Evolutionary conservation across 92 coral and sea anemone species (phyloP), one percentile per base, ranked within the genome.

Genomic region (Metridium senile): DNA sequence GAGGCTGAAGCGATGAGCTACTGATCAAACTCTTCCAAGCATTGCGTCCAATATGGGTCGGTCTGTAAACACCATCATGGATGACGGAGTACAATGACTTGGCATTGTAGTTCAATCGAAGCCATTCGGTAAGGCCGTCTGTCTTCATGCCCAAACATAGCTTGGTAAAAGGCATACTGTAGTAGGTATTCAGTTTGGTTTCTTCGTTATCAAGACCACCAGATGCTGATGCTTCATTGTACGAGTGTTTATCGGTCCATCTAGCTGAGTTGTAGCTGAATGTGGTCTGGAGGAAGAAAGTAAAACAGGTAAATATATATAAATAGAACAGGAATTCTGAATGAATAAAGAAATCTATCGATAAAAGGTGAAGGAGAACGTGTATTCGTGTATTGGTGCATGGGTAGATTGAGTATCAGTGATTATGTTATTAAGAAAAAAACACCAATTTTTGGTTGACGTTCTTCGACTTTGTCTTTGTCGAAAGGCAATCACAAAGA

Each of bases 121-220:
- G 20, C 88, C 88, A 84, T 27, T 73, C 34, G 43, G 80, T 72
- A 35, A 19, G 11, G 17, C 76, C 69, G 1, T 63, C 29, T 21
- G 46, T 28, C 18, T 77, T 72, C 74, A 84, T 63, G 58, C 88
- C 88, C 0, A 84, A 35, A 26, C 88, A 84, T 19, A 84, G 35
- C 43, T 66, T 78, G 1, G 31, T 63, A 28, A 84, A 78, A 0
- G 71, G 62, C 29, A 84, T 25, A 28, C 54, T 32, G n/a, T 46
- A 64, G 84, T 78, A 84, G 31, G 84, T 78, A 32, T 69, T 20
- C 9, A 78, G 81, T 72, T 84, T 84, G 10, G 84, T 78, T 72
- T 84, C 88, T 46, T 46, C 33, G 59, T 72, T 51, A 75, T 84
- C 84, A 26, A 84, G 35, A 19, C 83, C 88, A 0, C 84, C 88